Conservation (phyloP, 2,888 invertebrate species). For the Mechanitis messenoides region DNA sequence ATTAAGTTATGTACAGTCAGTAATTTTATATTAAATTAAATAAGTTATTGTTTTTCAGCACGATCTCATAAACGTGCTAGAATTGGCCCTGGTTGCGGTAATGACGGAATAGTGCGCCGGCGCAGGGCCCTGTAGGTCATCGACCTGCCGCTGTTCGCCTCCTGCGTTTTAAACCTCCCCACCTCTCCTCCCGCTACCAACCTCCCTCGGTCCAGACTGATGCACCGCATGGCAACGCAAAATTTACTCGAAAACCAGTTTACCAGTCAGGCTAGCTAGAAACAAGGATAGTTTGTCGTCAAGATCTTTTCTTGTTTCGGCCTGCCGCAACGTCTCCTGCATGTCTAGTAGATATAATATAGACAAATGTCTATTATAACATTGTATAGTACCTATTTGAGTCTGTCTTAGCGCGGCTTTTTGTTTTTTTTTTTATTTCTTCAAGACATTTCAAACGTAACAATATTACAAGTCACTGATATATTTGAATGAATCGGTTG, state of each 20-base stretch:
- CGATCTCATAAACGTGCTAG: constrained; percentile 57
- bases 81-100: constrained; percentile 50
- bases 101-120: constrained; percentile 63
- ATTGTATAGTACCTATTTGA: too few species aligned
- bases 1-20: constrained; percentile 2
- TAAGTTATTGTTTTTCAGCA: constrained; percentile 9
- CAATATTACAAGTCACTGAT: too few species aligned
- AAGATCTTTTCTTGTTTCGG: constrained; percentile 45
- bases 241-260: constrained; percentile 70
- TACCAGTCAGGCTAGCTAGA: constrained; percentile 27
- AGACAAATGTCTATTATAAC: too few species aligned
- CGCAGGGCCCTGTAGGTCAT: constrained; percentile 71
- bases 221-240: constrained; percentile 72
- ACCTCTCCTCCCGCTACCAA: constrained; percentile 49
- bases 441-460: too few species aligned
- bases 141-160: constrained; percentile 72
- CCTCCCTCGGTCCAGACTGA: constrained; percentile 66
- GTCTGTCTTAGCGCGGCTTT: too few species aligned
- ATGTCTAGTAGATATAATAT: constrained; percentile 12
- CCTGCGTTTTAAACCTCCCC: constrained; percentile 66
- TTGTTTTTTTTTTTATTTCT: too few species aligned
- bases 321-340: constrained; percentile 36
- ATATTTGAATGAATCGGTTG: too few species aligned
- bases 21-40: not conserved
- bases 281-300: constrained; percentile 1